Base-by-base conservation (phyloP, 2,113 vertebrate species). In the Ophthalmolycus amberensis region DNA sequence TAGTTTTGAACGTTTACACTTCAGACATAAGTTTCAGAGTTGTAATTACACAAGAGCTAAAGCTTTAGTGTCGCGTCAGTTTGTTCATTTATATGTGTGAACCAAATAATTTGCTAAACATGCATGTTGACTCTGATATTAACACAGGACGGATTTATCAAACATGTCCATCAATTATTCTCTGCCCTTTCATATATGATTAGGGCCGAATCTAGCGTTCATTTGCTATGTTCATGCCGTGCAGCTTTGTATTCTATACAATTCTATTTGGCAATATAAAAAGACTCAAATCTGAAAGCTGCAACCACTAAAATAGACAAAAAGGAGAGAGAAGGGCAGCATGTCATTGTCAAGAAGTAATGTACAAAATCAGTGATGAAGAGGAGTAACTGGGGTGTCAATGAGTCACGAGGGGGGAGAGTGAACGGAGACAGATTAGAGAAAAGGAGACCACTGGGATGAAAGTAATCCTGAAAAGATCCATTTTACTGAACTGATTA, bases 371-470 rank as follows among this genome's bases (percentile, higher is more conserved):
- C n/a, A 58, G 42, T 16, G 50, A 69, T 72, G 32, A 72, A n/a
- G 66, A 63, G 0, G 11, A 37, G 0, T n/a, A 1, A 63, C 22
- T 25, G 9, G 11, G 1, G 38, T 25, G 15, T 63, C 10, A 69
- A 11, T 25, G 37, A 50, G 77, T 75, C 18, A 75, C n/a, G 25
- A 15, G 12, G 48, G 54, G 20, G 0, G 52, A n/a, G 25, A 34
- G n/a, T 18, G 58, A 63, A 38, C 6, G 74, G 12, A 71, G 59
- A 71, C 64, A 44, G 67, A 64, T 29, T 29, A 79, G 27, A 20
- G 56, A 32, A 60, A 84, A 87, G 22, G 52, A 80, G 79, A 80
- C 44, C 22, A 0, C 2, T 6, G 60, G 59, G 76, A 88, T 38
- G 18, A 75, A 80, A 56, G 46, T 71, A 54, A 76, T 54, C 38